Percentiles rank a stretch among this genome's conserved stretches.
Conservation (phyloP, 2,113 vertebrate genomes). For the Lagenorhynchus albirostris region DNA sequence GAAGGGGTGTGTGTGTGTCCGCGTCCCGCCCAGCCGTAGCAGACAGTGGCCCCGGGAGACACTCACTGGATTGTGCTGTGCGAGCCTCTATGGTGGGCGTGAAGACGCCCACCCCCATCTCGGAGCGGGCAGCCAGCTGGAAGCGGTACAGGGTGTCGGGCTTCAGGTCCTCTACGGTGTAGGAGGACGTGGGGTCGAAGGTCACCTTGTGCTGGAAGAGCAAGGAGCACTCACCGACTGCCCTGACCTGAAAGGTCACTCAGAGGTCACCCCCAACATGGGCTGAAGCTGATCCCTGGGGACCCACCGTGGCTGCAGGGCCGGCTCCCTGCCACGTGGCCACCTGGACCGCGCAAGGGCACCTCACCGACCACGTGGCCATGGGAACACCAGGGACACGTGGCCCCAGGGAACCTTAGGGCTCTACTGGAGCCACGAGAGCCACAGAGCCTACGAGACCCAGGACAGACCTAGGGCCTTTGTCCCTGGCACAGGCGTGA, state of each 20-base stretch:
- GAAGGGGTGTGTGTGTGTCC: background rate
- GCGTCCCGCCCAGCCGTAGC: background rate
- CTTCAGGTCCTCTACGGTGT: conserved; percentile 92
- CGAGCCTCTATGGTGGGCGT: conserved; percentile 88
- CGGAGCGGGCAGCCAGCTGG: conserved; percentile 91
- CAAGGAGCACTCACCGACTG: conserved; percentile 1
- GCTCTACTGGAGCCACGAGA: accelerated
- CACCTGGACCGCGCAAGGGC: background rate
- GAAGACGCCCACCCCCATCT: conserved; percentile 92
- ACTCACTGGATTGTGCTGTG: conserved; percentile 97
- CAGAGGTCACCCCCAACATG: background rate
- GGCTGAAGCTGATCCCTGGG: background rate
- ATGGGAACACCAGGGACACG: background rate
- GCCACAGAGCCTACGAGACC: background rate
- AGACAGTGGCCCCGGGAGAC: background rate
- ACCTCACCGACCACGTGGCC: background rate
- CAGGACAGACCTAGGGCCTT: background rate
- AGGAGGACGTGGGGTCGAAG: conserved; percentile 89
- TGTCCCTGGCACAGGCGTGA: background rate
- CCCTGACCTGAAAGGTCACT: background rate
- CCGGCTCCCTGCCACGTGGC: background rate
- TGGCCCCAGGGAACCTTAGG: background rate
- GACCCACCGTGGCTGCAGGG: background rate
- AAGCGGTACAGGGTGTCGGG: conserved; percentile 93
- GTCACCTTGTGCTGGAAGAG: conserved; percentile 88